Evolutionary conservation across 2,113 vertebrate species (phyloP), one percentile per base, ranked within the genome.

Genomic region (Pseudorectes ferrugineus): DNA sequence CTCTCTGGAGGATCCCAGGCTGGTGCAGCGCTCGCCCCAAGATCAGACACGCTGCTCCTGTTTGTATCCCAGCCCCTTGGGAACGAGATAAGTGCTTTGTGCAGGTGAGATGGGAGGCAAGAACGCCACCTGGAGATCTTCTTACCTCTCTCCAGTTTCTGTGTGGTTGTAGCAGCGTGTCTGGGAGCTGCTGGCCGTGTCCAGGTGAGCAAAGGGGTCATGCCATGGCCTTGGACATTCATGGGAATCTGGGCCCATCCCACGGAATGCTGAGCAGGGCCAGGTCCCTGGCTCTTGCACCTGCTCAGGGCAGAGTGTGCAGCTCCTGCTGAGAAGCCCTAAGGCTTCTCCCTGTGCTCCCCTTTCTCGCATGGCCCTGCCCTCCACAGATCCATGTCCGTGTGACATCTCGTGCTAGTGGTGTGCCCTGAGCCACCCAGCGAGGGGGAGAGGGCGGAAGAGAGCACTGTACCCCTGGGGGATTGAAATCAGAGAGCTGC

Each of bases 111-210:
- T 65, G 68, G 49, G 51, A 59, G 36, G 36, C 9, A 59, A 0
- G 23, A 43, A 28, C 5, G 33, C 43, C 22, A 48, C 12, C 17
- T 15, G 28, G 55, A 87, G 48, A 46, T 36, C 4, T 42, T 40
- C 52, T 57, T 10, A 57, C n/a, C 24, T 5, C 11, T 76, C 5
- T 29, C 5, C 18, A 31, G 15, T 57, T 73, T 52, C 51, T 73
- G 14, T n/a, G 1, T 1, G 2, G n/a, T 40, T 54, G 3, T 3
- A n/a, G 52, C 29, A 51, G 36, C 3, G 24, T 43, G 43, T 38
- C 43, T 82, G 67, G 70, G 49, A 61, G 68, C 28, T 61, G 22
- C 36, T 76, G 45, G 28, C 36, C 58, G 23, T 0, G 0, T 28
- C n/a, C 72, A 38, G 58, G 19, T 18, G 58, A 85, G 18, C 15